Percentiles rank a stretch among this genome's conserved stretches.
phyloP scores from a whole-genome alignment of 2,113 vertebrate species.

The Nycticryphes semicollaris region DNA sequence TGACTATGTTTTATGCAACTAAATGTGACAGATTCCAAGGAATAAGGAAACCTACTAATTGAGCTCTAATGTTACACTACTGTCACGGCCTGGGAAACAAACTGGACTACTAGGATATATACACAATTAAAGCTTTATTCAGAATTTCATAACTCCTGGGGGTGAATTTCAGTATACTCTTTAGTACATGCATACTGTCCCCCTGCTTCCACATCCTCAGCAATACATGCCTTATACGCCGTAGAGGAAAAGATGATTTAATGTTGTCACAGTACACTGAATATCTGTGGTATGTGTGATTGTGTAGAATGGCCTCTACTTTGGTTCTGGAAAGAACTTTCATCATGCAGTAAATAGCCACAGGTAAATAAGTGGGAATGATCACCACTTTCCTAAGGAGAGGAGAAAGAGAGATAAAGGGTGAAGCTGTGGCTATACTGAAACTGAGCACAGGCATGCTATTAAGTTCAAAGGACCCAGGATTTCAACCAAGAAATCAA shows the following conservation, averaged over 20 bases:
- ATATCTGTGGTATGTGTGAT: accelerated
- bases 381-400: not conserved
- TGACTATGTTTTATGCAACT: not conserved
- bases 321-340: not conserved
- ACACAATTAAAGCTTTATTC: not conserved
- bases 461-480: not conserved
- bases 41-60: not conserved
- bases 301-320: not conserved
- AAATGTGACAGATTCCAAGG: not conserved
- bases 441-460: not conserved
- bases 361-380: not conserved
- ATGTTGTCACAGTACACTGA: not conserved
- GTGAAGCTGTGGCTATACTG: not conserved
- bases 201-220: accelerated
- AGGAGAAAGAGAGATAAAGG: not conserved
- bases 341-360: not conserved
- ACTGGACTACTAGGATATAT: not conserved
- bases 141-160: not conserved
- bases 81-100: not conserved
- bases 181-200: not conserved
- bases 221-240: not conserved
- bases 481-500: not conserved
- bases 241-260: not conserved
- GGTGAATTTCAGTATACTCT: not conserved
- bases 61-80: not conserved